Evolutionary conservation across 2,888 invertebrate genomes (phyloP).

Genomic region (Chaitophorus viminalis): DNA sequence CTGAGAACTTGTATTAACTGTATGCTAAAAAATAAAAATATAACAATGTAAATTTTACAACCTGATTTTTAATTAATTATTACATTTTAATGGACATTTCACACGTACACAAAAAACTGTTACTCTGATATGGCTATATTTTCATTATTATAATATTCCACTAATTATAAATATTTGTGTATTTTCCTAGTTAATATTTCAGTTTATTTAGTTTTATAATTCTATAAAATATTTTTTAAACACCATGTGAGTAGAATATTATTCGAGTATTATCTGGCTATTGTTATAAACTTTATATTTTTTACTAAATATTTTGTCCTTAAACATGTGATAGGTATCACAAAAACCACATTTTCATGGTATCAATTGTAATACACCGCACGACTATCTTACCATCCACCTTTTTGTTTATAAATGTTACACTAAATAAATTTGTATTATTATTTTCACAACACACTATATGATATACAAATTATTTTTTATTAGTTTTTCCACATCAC

Average conservation of each 20-base stretch:
- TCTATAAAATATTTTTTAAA: too few relatives aligned
- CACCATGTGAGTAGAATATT: too few relatives aligned
- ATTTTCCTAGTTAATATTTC: neutral
- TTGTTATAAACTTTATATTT: neutral
- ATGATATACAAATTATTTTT: constrained; percentile 15
- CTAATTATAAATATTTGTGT: neutral
- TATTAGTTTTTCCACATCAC: constrained; percentile 43
- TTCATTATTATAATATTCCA: neutral
- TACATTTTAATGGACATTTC: neutral
- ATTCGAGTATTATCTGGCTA: neutral
- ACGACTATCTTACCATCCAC: neutral
- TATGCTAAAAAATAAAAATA: constrained; percentile 27
- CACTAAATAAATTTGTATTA: constrained; percentile 6
- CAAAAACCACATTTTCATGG: constrained; percentile 16
- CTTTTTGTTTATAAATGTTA: constrained; percentile 1
- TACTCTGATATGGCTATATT: neutral
- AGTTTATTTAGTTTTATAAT: neutral
- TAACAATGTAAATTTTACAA: constrained; percentile 1
- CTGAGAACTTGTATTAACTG: constrained; percentile 3
- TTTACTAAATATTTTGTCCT: neutral
- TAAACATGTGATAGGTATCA: neutral
- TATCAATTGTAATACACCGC: neutral
- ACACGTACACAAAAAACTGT: neutral
- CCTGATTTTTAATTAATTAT: neutral
- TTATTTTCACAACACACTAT: constrained; percentile 4